Evolutionary conservation across 1,140 invertebrate species (phyloP), one percentile per base, ranked within the genome.

Genomic region (Brachystomella parvula): DNA sequence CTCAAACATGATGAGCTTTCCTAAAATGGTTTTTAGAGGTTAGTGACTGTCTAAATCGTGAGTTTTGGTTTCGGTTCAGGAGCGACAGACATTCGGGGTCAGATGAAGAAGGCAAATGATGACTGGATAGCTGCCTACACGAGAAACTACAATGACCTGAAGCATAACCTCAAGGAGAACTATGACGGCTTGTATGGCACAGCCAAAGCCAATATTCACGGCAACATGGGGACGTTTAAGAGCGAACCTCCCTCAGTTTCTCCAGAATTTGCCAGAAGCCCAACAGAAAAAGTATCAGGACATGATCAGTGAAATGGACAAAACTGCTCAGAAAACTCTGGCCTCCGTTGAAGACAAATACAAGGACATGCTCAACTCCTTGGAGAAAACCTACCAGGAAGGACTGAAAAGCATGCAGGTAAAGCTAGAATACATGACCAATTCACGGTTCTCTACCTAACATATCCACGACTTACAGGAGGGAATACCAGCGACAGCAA

Each of bases 351-450:
- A 63, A 0, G 47, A 58, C 1, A 63, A 30, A 17, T 63, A 63
- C 61, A 63, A 67, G 29, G 61, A 62, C 0, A 32, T 67, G 21
- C 1, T 63, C 17, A 30, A 15, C 24, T 12, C 21, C 21, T 19
- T 67, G 47, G 66, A 67, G 3, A 67, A 63, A 9, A 49, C 3
- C n/a, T 59, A 63, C 26, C 26, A 67, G n/a, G 24, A 57, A 6
- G 33, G 32, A n/a, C 31, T 60, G 0, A 65, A 64, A 30, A 6
- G 24, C n/a, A 56, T 64, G 19, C 21, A 64, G 47, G n/a, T 3
- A 63, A 30, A 30, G 15, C 19, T 63, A n/a, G n/a, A n/a, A n/a
- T n/a, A n/a, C n/a, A n/a, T n/a, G n/a, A n/a, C n/a, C 31, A 63
- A 56, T 56, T 59, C 44, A 67, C 26, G 24, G 32, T 64, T 56